These are phyloP conservation scores for Drosophila yooni DNA, from an alignment of 2,888 invertebrate species.

Conservation along the genomic window DNA sequence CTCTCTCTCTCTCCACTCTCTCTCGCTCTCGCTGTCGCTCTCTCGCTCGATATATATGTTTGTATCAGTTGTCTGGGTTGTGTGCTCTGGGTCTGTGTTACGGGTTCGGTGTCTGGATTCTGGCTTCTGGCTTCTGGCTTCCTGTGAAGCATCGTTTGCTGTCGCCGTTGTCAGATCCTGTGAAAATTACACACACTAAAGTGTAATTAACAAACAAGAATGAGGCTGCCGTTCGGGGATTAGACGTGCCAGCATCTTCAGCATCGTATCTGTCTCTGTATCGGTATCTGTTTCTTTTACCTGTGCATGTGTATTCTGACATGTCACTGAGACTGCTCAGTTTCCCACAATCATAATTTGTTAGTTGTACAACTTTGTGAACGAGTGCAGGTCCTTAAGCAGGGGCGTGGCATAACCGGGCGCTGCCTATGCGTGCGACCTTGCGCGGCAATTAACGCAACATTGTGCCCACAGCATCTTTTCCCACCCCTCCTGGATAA, in stretches of 20 bases:
- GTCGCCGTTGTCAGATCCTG: constrained; percentile 68
- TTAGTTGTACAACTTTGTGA: constrained; percentile 58
- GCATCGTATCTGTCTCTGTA: constrained; percentile 23
- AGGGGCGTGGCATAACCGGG: constrained; percentile 21
- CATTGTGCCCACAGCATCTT: not conserved
- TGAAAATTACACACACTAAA: constrained; percentile 80
- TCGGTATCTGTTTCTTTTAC: constrained; percentile 16
- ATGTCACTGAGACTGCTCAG: constrained; percentile 44
- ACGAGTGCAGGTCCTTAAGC: constrained; percentile 28
- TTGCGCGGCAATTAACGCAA: constrained; percentile 56
- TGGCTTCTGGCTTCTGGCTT: constrained; percentile 40
- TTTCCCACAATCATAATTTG: constrained; percentile 70
- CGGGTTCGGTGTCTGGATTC: constrained; percentile 5
- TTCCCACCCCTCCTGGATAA: not conserved
- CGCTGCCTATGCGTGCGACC: constrained; percentile 48
- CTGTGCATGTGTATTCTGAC: constrained; percentile 7
- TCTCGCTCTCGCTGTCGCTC: constrained; percentile 15
- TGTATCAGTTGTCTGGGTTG: constrained; percentile 45
- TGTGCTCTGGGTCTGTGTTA: constrained; percentile 2
- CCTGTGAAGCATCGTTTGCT: constrained; percentile 60
- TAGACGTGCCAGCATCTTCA: constrained; percentile 63
- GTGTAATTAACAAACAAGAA: constrained; percentile 80
- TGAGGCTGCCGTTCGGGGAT: constrained; percentile 76
- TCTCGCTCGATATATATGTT: constrained; percentile 48
- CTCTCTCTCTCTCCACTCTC: constrained; percentile 22